Evolutionary conservation across 2,113 vertebrate species (phyloP).

Genomic region (Ptyas mucosa): DNA sequence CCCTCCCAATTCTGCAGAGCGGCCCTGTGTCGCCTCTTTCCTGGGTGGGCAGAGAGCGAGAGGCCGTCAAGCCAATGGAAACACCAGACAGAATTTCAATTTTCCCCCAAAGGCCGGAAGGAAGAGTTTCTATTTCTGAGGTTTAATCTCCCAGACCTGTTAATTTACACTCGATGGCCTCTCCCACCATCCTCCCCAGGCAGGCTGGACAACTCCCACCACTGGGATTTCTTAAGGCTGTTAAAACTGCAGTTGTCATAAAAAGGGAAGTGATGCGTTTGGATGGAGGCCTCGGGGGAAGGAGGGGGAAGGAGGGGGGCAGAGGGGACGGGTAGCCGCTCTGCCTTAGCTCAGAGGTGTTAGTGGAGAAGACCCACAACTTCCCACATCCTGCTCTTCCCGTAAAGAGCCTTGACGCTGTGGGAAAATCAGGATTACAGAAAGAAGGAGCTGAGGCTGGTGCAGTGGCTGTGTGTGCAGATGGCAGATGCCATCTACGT

Average conservation of each 20-base stretch:
- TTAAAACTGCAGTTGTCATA: conserved; percentile 66
- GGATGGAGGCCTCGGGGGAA: conserved; percentile 20
- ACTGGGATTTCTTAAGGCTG: conserved; percentile 63
- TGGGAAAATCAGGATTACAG: no score
- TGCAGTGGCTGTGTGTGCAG: no score
- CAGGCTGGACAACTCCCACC: conserved; percentile 69
- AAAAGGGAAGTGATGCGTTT: conserved; percentile 43
- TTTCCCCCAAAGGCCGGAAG: conserved; percentile 75
- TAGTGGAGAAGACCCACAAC: no score
- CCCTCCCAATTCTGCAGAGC: conserved; percentile 55
- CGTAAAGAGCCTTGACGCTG: no score
- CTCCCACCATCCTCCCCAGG: conserved; percentile 74
- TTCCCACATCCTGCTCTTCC: no score
- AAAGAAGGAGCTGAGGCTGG: no score
- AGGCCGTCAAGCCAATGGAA: conserved; percentile 61
- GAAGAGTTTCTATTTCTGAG: conserved; percentile 62
- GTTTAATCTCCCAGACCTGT: conserved; percentile 74
- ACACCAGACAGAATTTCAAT: conserved; percentile 77
- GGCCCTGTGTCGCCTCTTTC: conserved; percentile 59
- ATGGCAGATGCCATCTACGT: no score
- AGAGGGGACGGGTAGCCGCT: no score
- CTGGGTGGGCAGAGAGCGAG: conserved; percentile 11
- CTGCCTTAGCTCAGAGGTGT: no score
- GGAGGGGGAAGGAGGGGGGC: conserved; percentile 10
- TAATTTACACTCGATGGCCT: conserved; percentile 78